Conservation (phyloP, 2,888 invertebrate genomes). For the Laothoe populi region DNA sequence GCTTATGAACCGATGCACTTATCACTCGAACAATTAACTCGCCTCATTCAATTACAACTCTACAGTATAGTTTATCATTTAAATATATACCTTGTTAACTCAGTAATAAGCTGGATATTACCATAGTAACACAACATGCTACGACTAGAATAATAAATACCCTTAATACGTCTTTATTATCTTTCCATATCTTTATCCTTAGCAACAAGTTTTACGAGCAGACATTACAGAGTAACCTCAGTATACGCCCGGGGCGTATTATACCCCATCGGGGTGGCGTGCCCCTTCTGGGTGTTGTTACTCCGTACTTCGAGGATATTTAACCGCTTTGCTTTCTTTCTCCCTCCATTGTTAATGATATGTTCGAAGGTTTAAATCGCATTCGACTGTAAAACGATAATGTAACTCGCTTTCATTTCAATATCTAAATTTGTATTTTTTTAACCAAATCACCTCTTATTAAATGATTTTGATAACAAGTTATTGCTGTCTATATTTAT, state of each 20-base stretch:
- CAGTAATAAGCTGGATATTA: background rate
- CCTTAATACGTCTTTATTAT: constrained; percentile 11
- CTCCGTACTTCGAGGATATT: background rate
- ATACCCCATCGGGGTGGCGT: background rate
- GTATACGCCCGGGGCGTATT: constrained; percentile 19
- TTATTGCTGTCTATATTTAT: no score
- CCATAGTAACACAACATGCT: constrained; percentile 9
- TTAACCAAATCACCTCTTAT: no score
- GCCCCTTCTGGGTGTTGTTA: background rate
- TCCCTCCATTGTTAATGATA: background rate
- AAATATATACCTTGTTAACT: background rate
- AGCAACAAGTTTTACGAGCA: constrained; percentile 27
- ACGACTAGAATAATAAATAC: constrained; percentile 6
- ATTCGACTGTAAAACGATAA: background rate
- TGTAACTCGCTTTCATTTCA: background rate
- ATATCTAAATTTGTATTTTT: no score
- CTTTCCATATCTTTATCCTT: constrained; percentile 23
- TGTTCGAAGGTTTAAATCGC: background rate
- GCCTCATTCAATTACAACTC: no score
- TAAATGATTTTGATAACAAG: no score
- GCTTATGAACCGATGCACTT: no score
- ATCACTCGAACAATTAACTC: no score
- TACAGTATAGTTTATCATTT: background rate
- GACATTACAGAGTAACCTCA: constrained; percentile 15
- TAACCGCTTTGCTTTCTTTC: constrained; percentile 14